Base-by-base conservation (phyloP, 2,113 vertebrate species). In the Suncus etruscus region DNA sequence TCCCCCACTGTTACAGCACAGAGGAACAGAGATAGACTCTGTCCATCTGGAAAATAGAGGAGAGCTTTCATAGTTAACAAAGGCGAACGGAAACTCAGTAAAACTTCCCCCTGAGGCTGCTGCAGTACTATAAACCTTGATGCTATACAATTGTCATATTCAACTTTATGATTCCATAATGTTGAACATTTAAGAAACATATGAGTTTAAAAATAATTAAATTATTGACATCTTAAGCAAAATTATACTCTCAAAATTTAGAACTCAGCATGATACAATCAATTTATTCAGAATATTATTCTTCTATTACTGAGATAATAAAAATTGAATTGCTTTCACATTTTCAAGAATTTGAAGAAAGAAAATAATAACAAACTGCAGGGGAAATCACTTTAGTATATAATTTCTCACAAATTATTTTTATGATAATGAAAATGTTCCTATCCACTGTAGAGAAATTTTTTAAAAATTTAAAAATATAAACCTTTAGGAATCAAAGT, bases 401-500 rank as follows among this genome's bases (percentile, higher is more conserved):
- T 18, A 66, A 78, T 79, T 90, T 88, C 72, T 81, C 65, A 8
- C n/a, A 85, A 51, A 16, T 72, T n/a, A 77, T 77, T 82, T 92
- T 86, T 85, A 47, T 81, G 47, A 48, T 77, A 85, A 54, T 48
- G 8, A 90, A 86, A 61, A 54, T 80, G 12, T 66, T 83, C 89
- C 75, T 63, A 93, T 16, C 16, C 15, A 18, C 48, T 65, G 68
- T 25, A 50, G 11, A 91, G n/a, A n/a, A n/a, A n/a, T n/a, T n/a
- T n/a, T n/a, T n/a, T n/a, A n/a, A n/a, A n/a, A 86, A 79, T 18
- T 83, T 83, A 20, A 72, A 31, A 77, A 74, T 27, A 76, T 29
- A 73, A 89, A 69, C 45, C 48, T 94, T 81, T 93, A 70, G 51
- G 83, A 84, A 95, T 73, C 12, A 93, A 91, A 91, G 90, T 90